Conservation (phyloP, 2,113 vertebrate species). For the Lycaon pictus region DNA sequence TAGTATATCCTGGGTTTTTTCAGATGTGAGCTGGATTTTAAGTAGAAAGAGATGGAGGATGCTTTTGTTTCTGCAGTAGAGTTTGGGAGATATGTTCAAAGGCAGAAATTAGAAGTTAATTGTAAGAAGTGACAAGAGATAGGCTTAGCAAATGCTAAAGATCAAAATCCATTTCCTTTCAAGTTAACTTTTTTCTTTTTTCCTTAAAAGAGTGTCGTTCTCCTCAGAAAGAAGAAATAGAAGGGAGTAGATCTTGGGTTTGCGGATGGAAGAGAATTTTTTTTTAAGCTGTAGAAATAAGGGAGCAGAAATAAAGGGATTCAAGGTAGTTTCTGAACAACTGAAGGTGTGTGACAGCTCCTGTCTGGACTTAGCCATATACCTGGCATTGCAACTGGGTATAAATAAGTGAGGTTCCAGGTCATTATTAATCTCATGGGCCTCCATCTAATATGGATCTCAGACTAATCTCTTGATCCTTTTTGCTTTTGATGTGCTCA, state of each 20-base stretch:
- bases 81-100: background rate
- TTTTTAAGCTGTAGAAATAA: background rate
- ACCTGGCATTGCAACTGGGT: background rate
- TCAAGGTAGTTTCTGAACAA: background rate
- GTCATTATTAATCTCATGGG: background rate
- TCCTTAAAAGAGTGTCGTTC: background rate
- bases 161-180: background rate
- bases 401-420: background rate
- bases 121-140: conserved; percentile 17
- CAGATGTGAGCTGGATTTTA: background rate
- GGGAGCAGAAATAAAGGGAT: background rate
- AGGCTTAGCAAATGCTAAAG: background rate
- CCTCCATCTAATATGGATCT: background rate
- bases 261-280: background rate
- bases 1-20: background rate
- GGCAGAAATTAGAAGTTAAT: background rate
- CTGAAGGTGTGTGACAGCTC: background rate
- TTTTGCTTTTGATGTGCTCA: background rate
- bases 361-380: background rate
- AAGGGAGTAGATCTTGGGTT: background rate
- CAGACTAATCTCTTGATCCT: background rate
- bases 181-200: background rate
- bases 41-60: background rate
- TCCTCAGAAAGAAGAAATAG: background rate
- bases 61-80: background rate